Conservation (phyloP, 2,888 invertebrate species). For the Tiliacea aurago region DNA sequence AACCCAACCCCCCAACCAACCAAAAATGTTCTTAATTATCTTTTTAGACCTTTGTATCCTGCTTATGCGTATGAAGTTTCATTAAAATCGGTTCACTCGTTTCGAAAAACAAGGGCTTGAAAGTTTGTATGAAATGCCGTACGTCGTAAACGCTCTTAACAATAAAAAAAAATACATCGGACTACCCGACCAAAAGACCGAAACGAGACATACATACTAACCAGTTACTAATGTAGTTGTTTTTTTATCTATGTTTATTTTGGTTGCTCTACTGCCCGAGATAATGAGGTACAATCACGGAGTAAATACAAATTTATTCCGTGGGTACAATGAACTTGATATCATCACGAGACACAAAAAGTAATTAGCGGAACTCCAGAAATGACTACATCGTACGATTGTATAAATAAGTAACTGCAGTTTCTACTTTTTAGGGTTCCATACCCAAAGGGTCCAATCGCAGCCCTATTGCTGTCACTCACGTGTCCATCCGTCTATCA, state of each 20-base stretch:
- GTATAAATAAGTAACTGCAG: neutral
- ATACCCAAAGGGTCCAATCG: too few relatives aligned
- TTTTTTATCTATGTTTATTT: constrained; percentile 16
- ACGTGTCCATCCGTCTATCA: too few relatives aligned
- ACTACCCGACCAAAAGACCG: neutral
- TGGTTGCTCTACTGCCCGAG: constrained; percentile 35
- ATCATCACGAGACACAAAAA: constrained; percentile 19
- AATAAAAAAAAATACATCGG: neutral
- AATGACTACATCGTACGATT: neutral
- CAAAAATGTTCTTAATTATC: too few relatives aligned
- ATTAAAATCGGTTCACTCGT: too few relatives aligned
- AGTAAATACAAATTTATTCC: too few relatives aligned
- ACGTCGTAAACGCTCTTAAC: too few relatives aligned
- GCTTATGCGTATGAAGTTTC: too few relatives aligned
- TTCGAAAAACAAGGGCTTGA: too few relatives aligned
- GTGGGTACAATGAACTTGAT: constrained; percentile 40
- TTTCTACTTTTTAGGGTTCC: neutral
- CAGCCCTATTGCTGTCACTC: too few relatives aligned
- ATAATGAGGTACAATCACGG: constrained; percentile 14
- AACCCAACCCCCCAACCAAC: too few relatives aligned
- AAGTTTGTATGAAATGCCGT: too few relatives aligned
- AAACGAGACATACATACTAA: constrained; percentile 11
- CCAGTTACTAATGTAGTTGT: neutral
- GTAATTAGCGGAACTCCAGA: neutral
- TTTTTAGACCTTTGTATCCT: too few relatives aligned